phyloP scores from a whole-genome alignment of 2,113 vertebrate species.

The Taxidea taxus region DNA sequence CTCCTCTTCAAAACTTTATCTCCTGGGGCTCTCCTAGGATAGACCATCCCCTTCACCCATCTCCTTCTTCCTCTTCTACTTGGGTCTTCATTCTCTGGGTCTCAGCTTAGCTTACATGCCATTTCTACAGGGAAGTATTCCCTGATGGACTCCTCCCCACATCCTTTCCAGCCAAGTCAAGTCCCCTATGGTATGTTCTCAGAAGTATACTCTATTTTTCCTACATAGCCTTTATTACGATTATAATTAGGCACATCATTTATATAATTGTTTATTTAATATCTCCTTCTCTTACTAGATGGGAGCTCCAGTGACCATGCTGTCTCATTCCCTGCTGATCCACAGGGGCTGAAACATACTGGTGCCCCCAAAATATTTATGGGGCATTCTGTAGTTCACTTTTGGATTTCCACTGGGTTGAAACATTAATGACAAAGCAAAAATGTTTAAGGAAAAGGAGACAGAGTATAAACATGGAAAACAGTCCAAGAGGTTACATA shows the following conservation, averaged over 20 bases:
- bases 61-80: background rate
- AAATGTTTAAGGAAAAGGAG: slow-evolving; percentile 76
- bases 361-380: background rate
- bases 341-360: background rate
- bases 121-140: background rate
- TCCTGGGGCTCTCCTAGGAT: background rate
- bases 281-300: background rate
- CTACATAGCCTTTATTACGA: background rate
- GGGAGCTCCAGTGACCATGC: background rate
- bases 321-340: background rate
- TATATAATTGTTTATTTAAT: background rate
- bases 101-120: background rate
- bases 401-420: slow-evolving; percentile 25
- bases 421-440: slow-evolving; percentile 72
- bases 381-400: background rate
- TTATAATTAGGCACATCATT: background rate
- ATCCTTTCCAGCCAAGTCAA: background rate
- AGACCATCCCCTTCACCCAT: too few species aligned
- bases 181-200: background rate
- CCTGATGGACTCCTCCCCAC: background rate
- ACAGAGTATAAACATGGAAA: slow-evolving; percentile 69
- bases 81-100: background rate
- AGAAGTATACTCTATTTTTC: background rate
- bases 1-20: background rate
- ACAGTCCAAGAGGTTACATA: slow-evolving; percentile 71